phyloP scores from a whole-genome alignment of 2,888 invertebrate species.

The Hypomecis punctinalis region DNA sequence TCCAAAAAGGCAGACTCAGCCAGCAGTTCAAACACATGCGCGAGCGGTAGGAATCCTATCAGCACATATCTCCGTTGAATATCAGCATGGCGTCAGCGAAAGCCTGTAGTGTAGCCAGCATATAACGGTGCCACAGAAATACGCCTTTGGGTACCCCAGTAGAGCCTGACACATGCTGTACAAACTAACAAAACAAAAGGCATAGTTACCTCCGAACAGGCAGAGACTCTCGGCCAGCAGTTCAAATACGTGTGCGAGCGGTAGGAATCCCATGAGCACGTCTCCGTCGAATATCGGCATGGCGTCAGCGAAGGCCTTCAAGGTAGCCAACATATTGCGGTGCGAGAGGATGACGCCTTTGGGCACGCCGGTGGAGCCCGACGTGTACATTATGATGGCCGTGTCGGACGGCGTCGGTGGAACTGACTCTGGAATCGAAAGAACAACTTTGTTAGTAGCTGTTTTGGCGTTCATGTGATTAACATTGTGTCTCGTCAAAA shows the following conservation, averaged over 20 bases:
- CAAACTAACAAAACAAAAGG: too few relatives aligned
- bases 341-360: conserved; percentile 95
- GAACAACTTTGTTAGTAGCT: not conserved
- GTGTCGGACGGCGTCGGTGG: conserved; percentile 90
- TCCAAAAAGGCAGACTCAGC: too few relatives aligned
- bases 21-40: not conserved
- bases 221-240: conserved; percentile 95
- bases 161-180: too few relatives aligned
- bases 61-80: not conserved
- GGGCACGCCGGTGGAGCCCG: conserved; percentile 98
- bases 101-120: not conserved
- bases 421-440: conserved; percentile 75
- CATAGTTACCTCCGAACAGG: conserved; percentile 89
- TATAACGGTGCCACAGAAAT: too few relatives aligned
- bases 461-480: not conserved
- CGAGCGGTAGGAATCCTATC: not conserved
- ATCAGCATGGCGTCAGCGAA: not conserved
- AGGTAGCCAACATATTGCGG: conserved; percentile 91
- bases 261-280: conserved; percentile 96
- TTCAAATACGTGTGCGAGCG: conserved; percentile 98
- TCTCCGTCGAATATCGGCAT: conserved; percentile 90
- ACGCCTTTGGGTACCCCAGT: too few relatives aligned
- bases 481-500: too few relatives aligned
- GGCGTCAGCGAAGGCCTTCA: conserved; percentile 92
- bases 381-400: conserved; percentile 99